phyloP scores from a whole-genome alignment of 2,888 invertebrate genomes.

The Cosmia trapezina region DNA sequence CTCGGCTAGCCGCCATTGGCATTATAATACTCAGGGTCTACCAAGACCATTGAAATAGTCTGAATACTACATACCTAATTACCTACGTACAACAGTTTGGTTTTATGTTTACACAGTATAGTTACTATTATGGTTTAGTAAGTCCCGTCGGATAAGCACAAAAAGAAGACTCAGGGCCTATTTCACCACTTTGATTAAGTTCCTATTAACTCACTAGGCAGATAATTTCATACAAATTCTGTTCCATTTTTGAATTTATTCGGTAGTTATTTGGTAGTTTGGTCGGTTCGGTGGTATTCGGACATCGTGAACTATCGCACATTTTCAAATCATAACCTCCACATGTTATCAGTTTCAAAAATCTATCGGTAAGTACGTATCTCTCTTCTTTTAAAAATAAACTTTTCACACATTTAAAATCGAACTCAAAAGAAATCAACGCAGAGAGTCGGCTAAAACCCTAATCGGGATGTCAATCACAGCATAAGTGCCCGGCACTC shows the following conservation, averaged over 20 bases:
- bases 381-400: background rate
- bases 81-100: background rate
- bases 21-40: conserved; percentile 23
- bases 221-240: no score
- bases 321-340: background rate
- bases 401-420: conserved; percentile 19
- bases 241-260: no score
- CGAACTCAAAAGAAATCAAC: background rate
- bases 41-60: conserved; percentile 14
- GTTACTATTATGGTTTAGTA: background rate
- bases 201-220: no score
- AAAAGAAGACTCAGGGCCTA: no score
- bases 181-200: no score
- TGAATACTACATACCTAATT: conserved; percentile 27
- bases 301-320: no score
- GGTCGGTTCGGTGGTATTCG: no score
- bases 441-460: conserved; percentile 1
- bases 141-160: background rate
- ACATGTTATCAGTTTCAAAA: background rate
- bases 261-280: no score
- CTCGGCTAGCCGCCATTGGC: conserved; percentile 5
- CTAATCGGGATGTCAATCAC: conserved; percentile 26
- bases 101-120: background rate
- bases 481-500: conserved; percentile 1
- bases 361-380: background rate